A percentile compares a stretch with the other conserved stretches of the same genome.
Evolutionary conservation across 2,888 invertebrate species (phyloP).

Genomic region (Unio pictorum): DNA sequence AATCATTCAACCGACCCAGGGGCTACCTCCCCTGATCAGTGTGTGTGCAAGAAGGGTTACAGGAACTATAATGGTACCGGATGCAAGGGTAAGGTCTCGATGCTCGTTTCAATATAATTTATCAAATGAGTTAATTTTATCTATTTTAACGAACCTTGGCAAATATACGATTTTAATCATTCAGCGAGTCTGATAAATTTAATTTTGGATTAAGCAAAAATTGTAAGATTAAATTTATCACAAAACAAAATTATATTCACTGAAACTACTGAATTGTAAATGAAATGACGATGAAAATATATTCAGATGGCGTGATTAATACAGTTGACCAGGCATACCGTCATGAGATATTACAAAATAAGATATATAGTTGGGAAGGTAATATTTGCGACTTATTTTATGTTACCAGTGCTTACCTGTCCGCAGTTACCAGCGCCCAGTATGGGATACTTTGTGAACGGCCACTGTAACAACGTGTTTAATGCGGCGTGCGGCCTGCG

Average conservation of each 20-base stretch:
- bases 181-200: too few relatives aligned
- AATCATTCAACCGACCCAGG: constrained; percentile 77
- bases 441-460: constrained; percentile 80
- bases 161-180: too few relatives aligned
- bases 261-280: too few relatives aligned
- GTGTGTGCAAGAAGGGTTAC: constrained; percentile 79
- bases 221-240: too few relatives aligned
- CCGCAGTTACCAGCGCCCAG: constrained; percentile 76
- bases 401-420: constrained; percentile 71
- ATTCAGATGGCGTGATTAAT: too few relatives aligned
- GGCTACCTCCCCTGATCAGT: constrained; percentile 76
- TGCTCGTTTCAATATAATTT: neutral
- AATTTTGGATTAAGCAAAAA: too few relatives aligned
- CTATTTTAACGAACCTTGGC: too few relatives aligned
- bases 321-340: too few relatives aligned
- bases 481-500: constrained; percentile 82
- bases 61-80: constrained; percentile 68
- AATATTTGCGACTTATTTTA: neutral
- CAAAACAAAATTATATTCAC: too few relatives aligned
- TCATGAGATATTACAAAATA: too few relatives aligned
- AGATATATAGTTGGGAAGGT: too few relatives aligned
- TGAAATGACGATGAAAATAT: neutral
- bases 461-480: constrained; percentile 78
- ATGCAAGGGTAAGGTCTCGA: constrained; percentile 75
- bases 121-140: too few relatives aligned